These are phyloP conservation scores for Stomorhina lunata DNA, from an alignment of 2,888 invertebrate species.

Conservation along the genomic window DNA sequence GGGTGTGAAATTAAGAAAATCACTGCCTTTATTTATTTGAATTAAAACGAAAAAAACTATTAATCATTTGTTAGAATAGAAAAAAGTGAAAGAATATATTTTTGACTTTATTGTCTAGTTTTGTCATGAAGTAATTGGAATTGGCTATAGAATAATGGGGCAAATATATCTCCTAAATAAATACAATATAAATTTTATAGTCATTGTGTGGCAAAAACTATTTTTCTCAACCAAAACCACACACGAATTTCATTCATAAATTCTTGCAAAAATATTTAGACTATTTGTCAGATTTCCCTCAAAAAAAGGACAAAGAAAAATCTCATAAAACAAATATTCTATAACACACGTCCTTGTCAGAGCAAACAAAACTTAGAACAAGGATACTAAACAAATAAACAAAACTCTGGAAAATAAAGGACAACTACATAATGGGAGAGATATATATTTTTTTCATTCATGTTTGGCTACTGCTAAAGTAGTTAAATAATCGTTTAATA, in stretches of 20 bases:
- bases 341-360: slow-evolving; percentile 47
- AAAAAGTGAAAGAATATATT: slow-evolving; percentile 9
- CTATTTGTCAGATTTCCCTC: slow-evolving; percentile 15
- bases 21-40: slow-evolving; percentile 1
- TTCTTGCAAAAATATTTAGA: not conserved
- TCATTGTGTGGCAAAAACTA: slow-evolving; percentile 37
- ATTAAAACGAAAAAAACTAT: slow-evolving; percentile 27
- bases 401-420: not conserved
- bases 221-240: slow-evolving; percentile 44
- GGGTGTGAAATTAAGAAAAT: slow-evolving; percentile 43
- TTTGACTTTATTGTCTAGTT: slow-evolving; percentile 43
- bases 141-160: slow-evolving; percentile 34
- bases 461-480: slow-evolving; percentile 49
- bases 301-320: slow-evolving; percentile 13
- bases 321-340: slow-evolving; percentile 32
- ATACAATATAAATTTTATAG: slow-evolving; percentile 57
- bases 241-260: slow-evolving; percentile 41
- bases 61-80: slow-evolving; percentile 38
- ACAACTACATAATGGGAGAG: not conserved
- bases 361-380: slow-evolving; percentile 32
- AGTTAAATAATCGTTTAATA: slow-evolving; percentile 57
- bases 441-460: not conserved
- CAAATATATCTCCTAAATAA: slow-evolving; percentile 33
- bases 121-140: too few species aligned
- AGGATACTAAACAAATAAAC: slow-evolving; percentile 55